Conservation (phyloP, 92 coral and sea anemone genomes). For the Porites lobata region DNA sequence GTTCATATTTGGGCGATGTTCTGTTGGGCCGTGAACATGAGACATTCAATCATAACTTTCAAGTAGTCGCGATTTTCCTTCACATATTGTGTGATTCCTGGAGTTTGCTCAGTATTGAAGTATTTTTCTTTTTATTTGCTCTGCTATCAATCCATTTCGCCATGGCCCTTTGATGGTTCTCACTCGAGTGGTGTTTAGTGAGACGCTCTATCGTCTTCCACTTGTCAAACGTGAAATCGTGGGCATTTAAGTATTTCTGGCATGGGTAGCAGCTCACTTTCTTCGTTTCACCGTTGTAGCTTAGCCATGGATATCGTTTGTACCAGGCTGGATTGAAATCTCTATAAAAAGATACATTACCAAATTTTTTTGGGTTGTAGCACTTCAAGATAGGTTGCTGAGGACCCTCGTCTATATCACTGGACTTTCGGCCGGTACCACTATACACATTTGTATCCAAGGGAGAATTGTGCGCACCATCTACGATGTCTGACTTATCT, state of each 20-base stretch:
- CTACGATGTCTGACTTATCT: slow-evolving; percentile 25
- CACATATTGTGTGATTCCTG: slow-evolving; percentile 44
- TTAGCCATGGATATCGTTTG: slow-evolving; percentile 48
- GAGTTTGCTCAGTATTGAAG: background rate
- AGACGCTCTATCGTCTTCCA: slow-evolving; percentile 46
- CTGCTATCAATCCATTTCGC: no score
- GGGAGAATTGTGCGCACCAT: slow-evolving; percentile 32
- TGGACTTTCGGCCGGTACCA: slow-evolving; percentile 28
- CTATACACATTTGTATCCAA: slow-evolving; percentile 12
- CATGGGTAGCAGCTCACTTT: slow-evolving; percentile 36
- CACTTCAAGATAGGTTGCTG: slow-evolving; percentile 42
- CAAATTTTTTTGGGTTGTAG: slow-evolving; percentile 30
- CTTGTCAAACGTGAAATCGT: slow-evolving; percentile 48
- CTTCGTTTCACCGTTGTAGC: slow-evolving; percentile 40
- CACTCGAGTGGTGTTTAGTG: no score
- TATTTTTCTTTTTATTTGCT: no score
- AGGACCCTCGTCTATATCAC: slow-evolving; percentile 35
- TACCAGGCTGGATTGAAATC: slow-evolving; percentile 55
- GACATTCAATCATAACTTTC: slow-evolving; percentile 51
- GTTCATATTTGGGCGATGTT: slow-evolving; percentile 53
- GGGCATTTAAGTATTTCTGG: slow-evolving; percentile 27
- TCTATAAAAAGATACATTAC: slow-evolving; percentile 44
- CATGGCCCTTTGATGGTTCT: no score
- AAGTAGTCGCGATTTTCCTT: slow-evolving; percentile 52
- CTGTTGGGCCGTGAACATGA: slow-evolving; percentile 50